Base-by-base conservation (phyloP, 2,888 invertebrate genomes). In the Caenorhabditis sp. region DNA sequence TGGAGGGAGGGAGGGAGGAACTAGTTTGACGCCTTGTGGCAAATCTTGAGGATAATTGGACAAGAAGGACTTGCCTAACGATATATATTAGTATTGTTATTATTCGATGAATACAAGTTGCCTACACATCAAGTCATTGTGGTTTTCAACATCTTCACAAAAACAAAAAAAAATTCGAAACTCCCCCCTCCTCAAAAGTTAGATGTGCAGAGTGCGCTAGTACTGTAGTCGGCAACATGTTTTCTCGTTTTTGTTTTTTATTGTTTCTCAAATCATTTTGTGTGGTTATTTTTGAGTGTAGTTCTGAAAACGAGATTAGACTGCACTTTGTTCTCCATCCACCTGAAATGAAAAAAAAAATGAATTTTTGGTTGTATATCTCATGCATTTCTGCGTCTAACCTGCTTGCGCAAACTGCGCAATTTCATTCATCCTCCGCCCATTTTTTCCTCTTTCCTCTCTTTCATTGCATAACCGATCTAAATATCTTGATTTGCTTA, bases 71-170 rank as follows among this genome's bases (percentile, higher is more conserved):
- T 43, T 43, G 43, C 43, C 43, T 43, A 17, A 17, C 43, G 43
- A 43, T 43, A 43, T 43, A 31, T 43, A 43, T 43, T 43, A 43
- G 43, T 43, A 43, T 43, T 43, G 43, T 43, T 43, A 43, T n/a
- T 31, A 31, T 31, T 31, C 31, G 43, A 43, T 17, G 43, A 10
- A 36, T 36, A 43, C 14, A 43, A 17, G 31, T 31, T 31, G 31
- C 31, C 10, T 6, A n/a, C n/a, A n/a, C n/a, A n/a, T n/a, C n/a
- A n/a, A n/a, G n/a, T n/a, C n/a, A n/a, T n/a, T n/a, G n/a, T n/a
- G n/a, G n/a, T n/a, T n/a, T n/a, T n/a, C n/a, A n/a, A n/a, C n/a
- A n/a, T n/a, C n/a, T n/a, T n/a, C n/a, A n/a, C n/a, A n/a, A n/a
- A n/a, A n/a, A n/a, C n/a, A n/a, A n/a, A n/a, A n/a, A n/a, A n/a